Percentiles rank a stretch among this genome's conserved stretches.
phyloP scores from a whole-genome alignment of 92 coral and sea anemone genomes.

The Epizoanthus fatuus region DNA sequence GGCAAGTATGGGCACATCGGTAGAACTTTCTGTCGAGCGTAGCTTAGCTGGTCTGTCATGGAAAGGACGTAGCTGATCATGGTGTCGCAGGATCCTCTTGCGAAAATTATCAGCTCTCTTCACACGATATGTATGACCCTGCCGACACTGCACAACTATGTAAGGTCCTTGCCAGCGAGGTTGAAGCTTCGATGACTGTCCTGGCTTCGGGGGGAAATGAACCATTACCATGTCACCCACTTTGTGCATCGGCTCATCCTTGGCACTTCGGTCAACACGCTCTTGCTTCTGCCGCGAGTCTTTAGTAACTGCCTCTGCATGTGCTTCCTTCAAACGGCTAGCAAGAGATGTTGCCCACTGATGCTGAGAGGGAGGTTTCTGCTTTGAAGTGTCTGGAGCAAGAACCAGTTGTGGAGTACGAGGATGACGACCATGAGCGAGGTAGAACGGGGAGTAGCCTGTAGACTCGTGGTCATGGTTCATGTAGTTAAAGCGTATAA shows the following conservation, averaged over 20 bases:
- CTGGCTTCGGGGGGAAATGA: conserved; percentile 55
- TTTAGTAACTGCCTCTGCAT: conserved; percentile 8
- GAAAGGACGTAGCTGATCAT: conserved; percentile 61
- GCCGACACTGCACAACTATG: conserved; percentile 57
- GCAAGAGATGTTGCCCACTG: conserved; percentile 62
- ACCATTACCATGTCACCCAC: conserved; percentile 60
- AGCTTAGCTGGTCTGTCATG: conserved; percentile 23
- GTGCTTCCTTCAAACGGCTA: conserved; percentile 48
- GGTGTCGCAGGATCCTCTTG: conserved; percentile 47
- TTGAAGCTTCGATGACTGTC: conserved; percentile 52
- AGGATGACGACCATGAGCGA: conserved; percentile 44
- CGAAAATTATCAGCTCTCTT: conserved; percentile 46
- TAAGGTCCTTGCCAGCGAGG: conserved; percentile 57
- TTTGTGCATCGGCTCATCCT: conserved; percentile 16
- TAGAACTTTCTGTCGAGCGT: conserved; percentile 1
- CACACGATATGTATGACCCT: conserved; percentile 56
- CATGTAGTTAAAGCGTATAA: conserved; percentile 54
- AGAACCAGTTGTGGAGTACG: conserved; percentile 53
- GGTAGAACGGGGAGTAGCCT: conserved; percentile 69
- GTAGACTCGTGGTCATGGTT: conserved; percentile 65
- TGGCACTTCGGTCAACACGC: conserved; percentile 17
- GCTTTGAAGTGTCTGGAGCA: conserved; percentile 36
- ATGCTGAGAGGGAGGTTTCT: not conserved
- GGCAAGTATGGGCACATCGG: not conserved
- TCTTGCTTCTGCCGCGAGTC: conserved; percentile 39